Base-by-base conservation (phyloP, 2,888 invertebrate genomes). In the Nycteola revayana region DNA sequence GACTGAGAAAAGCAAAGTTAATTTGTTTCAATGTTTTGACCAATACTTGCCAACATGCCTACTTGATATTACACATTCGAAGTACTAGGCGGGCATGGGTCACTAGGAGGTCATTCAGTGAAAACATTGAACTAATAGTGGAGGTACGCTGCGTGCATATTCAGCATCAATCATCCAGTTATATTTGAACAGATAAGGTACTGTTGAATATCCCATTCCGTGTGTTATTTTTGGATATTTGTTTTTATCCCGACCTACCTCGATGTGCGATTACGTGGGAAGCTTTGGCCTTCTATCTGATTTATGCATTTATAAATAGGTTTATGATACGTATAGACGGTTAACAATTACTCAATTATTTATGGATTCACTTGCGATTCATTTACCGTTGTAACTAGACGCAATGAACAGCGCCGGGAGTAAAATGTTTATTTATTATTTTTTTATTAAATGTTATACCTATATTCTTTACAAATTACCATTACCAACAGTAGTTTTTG, bases 201-300 rank as follows among this genome's bases (percentile, higher is more conserved):
- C n/a, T 14, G 5, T 14, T 5, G 14, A 14, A 14, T 14, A 14
- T 14, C 2, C 3, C 14, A 5, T 3, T 14, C 3, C 2, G 5
- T 14, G 14, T 30, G 48, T 47, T 56, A 56, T 62, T 67, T 69
- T 59, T 42, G 59, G 58, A 50, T 59, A 70, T 72, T 72, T 75
- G 74, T 72, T 74, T 66, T 63, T 60, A 66, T 70, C 70, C 76
- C 72, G 83, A 85, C 84, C 84, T 83, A 84, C 84, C 82, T 82
- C 76, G 77, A 72, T 50, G 75, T 60, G 49, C 44, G 61, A 52
- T 59, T 53, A 72, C 72, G 75, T 76, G 70, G 75, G 74, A 62
- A 53, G 62, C 55, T 49, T 40, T 57, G 74, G 60, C 76, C 75
- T 76, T 78, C 73, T 67, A 72, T 79, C 74, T 73, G 71, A 72